Conservation (phyloP, 2,888 invertebrate species). For the Blomia tropicalis region DNA sequence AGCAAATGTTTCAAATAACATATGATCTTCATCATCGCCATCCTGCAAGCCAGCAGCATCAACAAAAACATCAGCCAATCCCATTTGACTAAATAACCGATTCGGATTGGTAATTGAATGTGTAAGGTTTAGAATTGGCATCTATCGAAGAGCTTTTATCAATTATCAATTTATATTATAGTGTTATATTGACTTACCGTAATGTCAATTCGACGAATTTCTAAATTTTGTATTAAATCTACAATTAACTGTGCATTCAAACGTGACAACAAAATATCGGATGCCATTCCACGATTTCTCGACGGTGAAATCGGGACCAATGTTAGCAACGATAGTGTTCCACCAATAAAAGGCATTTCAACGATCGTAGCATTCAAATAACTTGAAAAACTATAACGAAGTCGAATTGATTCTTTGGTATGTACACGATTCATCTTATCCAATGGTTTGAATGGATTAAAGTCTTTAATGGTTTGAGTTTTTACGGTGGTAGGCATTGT, state of each 20-base stretch:
- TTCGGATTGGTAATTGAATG: conserved; percentile 4
- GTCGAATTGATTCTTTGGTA: conserved; percentile 21
- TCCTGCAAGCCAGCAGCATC: neutral
- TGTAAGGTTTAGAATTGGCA: conserved; percentile 2
- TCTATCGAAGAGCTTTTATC: neutral
- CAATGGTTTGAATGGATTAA: conserved; percentile 13
- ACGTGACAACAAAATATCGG: conserved; percentile 28
- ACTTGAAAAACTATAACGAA: conserved; percentile 28
- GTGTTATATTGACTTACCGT: conserved; percentile 8
- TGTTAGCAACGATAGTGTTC: conserved; percentile 29
- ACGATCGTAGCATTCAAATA: conserved; percentile 30
- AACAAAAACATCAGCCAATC: neutral
- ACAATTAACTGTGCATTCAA: conserved; percentile 30
- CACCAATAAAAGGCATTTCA: conserved; percentile 30
- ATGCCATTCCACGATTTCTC: conserved; percentile 27
- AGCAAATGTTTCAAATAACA: neutral
- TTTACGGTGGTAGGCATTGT: neutral
- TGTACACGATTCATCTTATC: neutral
- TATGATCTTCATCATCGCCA: neutral
- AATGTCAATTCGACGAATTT: conserved; percentile 29
- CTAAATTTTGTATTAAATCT: conserved; percentile 30
- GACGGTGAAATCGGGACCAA: conserved; percentile 28
- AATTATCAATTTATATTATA: neutral
- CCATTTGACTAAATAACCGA: neutral
- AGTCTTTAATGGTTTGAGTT: neutral